These are phyloP conservation scores for Zelleria hepariella DNA, from an alignment of 2,888 invertebrate species.

Conservation along the genomic window DNA sequence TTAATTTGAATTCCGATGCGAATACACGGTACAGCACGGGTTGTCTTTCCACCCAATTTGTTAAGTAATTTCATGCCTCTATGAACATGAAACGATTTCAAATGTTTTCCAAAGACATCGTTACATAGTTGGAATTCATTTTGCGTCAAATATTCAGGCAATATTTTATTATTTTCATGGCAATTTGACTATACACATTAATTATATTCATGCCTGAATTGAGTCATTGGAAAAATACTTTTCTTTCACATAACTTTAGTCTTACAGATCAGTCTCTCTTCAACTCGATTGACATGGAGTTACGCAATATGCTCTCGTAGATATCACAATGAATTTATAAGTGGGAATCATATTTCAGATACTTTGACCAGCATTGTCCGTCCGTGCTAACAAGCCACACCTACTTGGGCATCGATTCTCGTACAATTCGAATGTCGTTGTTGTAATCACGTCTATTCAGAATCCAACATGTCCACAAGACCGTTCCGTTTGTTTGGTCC, in stretches of 20 bases:
- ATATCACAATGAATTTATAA: neutral
- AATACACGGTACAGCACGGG: conserved; percentile 16
- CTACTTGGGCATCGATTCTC: conserved; percentile 1
- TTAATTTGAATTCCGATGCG: neutral
- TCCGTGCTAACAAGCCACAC: conserved; percentile 2
- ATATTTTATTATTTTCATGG: neutral
- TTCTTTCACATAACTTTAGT: neutral
- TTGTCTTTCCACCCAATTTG: neutral
- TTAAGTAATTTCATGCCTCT: conserved; percentile 24
- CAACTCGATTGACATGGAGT: neutral
- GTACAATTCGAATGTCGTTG: conserved; percentile 21
- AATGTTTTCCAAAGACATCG: conserved; percentile 31
- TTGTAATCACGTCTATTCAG: conserved; percentile 36
- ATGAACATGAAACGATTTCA: conserved; percentile 34
- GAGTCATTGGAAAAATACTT: neutral
- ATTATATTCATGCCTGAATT: neutral
- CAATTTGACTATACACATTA: neutral
- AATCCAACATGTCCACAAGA: conserved; percentile 25
- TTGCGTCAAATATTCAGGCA: neutral
- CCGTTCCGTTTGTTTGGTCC: conserved; percentile 29
- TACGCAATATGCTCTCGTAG: neutral
- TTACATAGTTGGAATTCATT: no score
- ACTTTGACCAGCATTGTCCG: neutral
- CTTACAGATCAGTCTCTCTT: neutral
- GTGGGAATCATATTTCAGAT: conserved; percentile 9